phyloP scores from a whole-genome alignment of 2,888 invertebrate species.

The Callyntrura guangdongensis region DNA sequence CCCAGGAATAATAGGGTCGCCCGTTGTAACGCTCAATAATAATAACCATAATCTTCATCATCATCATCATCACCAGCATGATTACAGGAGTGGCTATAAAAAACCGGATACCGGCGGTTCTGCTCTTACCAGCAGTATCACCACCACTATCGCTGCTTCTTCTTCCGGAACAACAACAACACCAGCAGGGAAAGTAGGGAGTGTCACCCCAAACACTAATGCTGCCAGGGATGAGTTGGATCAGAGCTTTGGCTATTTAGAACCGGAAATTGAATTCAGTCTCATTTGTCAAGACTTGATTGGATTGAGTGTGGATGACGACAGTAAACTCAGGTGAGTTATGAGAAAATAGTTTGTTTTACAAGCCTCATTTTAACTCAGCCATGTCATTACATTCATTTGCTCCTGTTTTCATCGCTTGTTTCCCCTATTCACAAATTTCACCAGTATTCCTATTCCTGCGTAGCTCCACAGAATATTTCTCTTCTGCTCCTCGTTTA shows the following conservation, averaged over 20 bases:
- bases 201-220: conserved; percentile 49
- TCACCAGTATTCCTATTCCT: too few relatives aligned
- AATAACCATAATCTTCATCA: too few relatives aligned
- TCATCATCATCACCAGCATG: too few relatives aligned
- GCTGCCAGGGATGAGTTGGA: conserved; percentile 60
- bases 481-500: not conserved
- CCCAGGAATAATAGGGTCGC: conserved; percentile 21
- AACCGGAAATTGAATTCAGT: conserved; percentile 78
- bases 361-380: conserved; percentile 14
- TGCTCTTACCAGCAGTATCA: too few relatives aligned
- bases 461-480: too few relatives aligned
- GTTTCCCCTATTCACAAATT: too few relatives aligned
- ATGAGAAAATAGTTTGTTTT: conserved; percentile 36
- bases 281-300: conserved; percentile 77
- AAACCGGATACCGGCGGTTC: conserved; percentile 20
- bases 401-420: conserved; percentile 6
- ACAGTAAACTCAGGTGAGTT: conserved; percentile 81
- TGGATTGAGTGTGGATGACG: conserved; percentile 82
- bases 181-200: not conserved
- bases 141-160: too few relatives aligned
- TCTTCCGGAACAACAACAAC: not conserved
- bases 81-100: conserved; percentile 5
- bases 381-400: not conserved
- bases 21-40: conserved; percentile 24
- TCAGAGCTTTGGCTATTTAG: conserved; percentile 60